A percentile compares a stretch with the other conserved stretches of the same genome.
phyloP scores from a whole-genome alignment of 1,140 invertebrate species.

The Ostrea edulis region DNA sequence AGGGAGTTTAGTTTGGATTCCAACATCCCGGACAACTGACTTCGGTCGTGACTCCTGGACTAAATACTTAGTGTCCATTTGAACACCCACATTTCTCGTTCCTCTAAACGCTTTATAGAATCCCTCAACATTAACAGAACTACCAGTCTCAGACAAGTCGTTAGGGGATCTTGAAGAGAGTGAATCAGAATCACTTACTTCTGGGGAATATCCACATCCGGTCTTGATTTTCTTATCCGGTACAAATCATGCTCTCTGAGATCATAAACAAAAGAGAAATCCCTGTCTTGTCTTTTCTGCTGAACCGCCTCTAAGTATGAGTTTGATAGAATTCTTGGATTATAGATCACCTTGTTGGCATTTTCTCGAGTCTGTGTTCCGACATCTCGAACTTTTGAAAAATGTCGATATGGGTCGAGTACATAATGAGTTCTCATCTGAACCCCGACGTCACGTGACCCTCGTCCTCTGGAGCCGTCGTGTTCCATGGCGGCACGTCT shows the following conservation, averaged over 20 bases:
- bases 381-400: conserved; percentile 36
- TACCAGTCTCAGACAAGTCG: neutral
- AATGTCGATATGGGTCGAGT: neutral
- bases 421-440: conserved; percentile 46
- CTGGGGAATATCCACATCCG: neutral
- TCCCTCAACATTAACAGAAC: neutral
- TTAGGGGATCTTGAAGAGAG: neutral
- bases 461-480: neutral
- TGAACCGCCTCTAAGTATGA: neutral
- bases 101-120: neutral
- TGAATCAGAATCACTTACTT: neutral
- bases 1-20: conserved; percentile 26
- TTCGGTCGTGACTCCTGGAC: conserved; percentile 14
- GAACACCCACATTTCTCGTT: neutral
- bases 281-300: neutral
- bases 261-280: neutral
- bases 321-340: conserved; percentile 10
- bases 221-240: neutral
- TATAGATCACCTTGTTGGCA: neutral
- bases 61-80: conserved; percentile 7
- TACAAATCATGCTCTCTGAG: neutral
- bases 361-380: conserved; percentile 29
- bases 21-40: neutral
- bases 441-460: conserved; percentile 34
- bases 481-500: neutral